Conservation (phyloP, 2,797 vertebrate genomes). For the Huso huso region DNA sequence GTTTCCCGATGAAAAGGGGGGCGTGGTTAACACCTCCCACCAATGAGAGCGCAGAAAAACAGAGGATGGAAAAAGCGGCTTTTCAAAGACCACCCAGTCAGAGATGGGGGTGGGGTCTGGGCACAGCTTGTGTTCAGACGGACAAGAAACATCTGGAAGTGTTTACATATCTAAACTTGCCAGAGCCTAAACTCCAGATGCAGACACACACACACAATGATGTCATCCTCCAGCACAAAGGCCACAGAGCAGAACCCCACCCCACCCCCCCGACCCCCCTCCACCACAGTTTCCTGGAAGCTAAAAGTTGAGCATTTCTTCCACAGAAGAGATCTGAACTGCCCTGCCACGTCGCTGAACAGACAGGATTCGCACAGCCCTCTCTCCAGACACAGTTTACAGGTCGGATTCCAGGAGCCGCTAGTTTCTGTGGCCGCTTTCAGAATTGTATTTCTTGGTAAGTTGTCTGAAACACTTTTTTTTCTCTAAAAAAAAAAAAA, state of each 20-base stretch:
- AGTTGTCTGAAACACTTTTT: background rate
- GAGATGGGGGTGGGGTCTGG: background rate
- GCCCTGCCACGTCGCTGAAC: conserved; percentile 72
- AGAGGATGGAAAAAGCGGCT: no score
- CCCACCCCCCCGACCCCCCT: conserved; percentile 42
- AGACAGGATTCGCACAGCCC: no score
- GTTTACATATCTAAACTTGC: conserved; percentile 51
- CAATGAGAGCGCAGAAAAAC: no score
- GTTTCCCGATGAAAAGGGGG: no score
- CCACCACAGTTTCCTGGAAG: conserved; percentile 79
- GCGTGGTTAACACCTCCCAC: no score
- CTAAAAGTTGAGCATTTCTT: conserved; percentile 71
- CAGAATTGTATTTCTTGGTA: background rate
- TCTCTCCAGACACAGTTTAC: conserved; percentile 30
- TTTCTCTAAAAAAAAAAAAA: background rate
- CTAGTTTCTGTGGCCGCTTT: background rate
- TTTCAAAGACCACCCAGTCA: no score
- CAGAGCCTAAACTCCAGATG: conserved; percentile 38
- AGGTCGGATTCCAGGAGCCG: background rate
- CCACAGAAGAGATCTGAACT: conserved; percentile 63
- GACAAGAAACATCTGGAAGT: conserved; percentile 77
- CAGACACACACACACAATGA: conserved; percentile 21
- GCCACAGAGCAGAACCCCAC: conserved; percentile 22
- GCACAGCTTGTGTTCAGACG: background rate
- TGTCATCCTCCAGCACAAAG: conserved; percentile 24